Evolutionary conservation across 2,797 vertebrate genomes (phyloP), one percentile per base, ranked within the genome.

Genomic region (Megaceryle alcyon): DNA sequence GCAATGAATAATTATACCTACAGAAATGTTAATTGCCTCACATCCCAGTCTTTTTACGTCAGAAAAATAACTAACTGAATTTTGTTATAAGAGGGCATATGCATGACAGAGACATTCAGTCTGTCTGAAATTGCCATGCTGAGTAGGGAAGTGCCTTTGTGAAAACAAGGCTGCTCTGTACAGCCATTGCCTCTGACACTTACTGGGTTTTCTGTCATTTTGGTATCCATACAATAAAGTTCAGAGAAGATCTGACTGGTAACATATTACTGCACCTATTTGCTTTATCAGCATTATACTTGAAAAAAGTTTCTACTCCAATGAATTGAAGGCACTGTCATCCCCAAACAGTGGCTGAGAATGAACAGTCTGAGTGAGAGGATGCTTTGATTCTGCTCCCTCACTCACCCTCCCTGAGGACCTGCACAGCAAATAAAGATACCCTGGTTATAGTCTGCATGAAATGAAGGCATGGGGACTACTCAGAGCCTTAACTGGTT

Each of bases 381-480:
- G 33, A 51, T 31, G 31, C 26, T 71, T 31, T 3, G 1, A 4
- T 53, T 31, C 68, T 23, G 33, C 9, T 69, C 13, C 37, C 79
- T 70, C 2, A 0, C 37, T 48, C 25, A 18, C 22, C 11, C 14
- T 48, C 48, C 66, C 77, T 21, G 20, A 44, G 35, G 26, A 46
- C 12, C 51, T 19, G 22, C 11, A 5, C 1, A 0, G 29, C 17
- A 75, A 63, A 69, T 43, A 60, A 35, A 66, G 46, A 20, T 41
- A 9, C 1, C 0, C 9, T 37, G 18, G 20, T 18, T 46, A 25
- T 20, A 65, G 39, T 41, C 43, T 48, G 26, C 28, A 1, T 4
- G 71, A 22, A 19, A 43, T 14, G 56, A 63, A 69, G 26, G 23
- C 53, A 26, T 3, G 1, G 16, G 37, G 53, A 61, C 21, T 23